These are phyloP conservation scores for Leptura quadrifasciata DNA, from an alignment of 2,888 invertebrate species.

Conservation along the genomic window DNA sequence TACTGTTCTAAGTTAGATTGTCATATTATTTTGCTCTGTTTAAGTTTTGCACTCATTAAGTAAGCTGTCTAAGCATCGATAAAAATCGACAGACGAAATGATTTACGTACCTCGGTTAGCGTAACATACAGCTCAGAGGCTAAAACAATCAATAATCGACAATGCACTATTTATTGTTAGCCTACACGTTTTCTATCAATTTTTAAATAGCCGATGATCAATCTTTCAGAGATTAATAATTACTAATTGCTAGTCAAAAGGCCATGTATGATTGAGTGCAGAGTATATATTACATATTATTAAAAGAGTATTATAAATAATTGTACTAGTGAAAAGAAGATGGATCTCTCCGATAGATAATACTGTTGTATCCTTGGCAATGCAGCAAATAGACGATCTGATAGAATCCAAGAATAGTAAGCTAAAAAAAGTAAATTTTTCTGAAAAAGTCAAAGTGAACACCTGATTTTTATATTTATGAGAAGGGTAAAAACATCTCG, in stretches of 20 bases:
- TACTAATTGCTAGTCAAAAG: constrained; percentile 13
- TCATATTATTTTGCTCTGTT: constrained; percentile 1
- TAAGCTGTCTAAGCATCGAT: constrained; percentile 24
- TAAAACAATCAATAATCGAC: constrained; percentile 39
- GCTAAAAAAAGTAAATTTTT: no score
- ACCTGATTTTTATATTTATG: no score
- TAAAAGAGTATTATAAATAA: background rate
- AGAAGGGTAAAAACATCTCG: no score
- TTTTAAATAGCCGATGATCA: constrained; percentile 22
- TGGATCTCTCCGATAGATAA: background rate
- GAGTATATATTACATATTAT: background rate
- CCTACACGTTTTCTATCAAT: constrained; percentile 34
- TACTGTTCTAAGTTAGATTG: constrained; percentile 14
- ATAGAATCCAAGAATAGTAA: no score
- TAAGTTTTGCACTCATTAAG: constrained; percentile 24
- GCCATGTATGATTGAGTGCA: background rate
- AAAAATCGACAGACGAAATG: constrained; percentile 28
- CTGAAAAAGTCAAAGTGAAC: no score
- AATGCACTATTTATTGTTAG: constrained; percentile 37
- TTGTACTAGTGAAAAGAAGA: background rate
- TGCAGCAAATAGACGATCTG: no score
- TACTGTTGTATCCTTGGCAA: background rate
- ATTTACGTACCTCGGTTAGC: constrained; percentile 22
- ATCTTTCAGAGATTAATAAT: constrained; percentile 23
- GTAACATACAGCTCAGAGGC: constrained; percentile 34